Evolutionary conservation across 2,797 vertebrate species (phyloP), one percentile per base, ranked within the genome.

Genomic region (Vespertilio murinus): DNA sequence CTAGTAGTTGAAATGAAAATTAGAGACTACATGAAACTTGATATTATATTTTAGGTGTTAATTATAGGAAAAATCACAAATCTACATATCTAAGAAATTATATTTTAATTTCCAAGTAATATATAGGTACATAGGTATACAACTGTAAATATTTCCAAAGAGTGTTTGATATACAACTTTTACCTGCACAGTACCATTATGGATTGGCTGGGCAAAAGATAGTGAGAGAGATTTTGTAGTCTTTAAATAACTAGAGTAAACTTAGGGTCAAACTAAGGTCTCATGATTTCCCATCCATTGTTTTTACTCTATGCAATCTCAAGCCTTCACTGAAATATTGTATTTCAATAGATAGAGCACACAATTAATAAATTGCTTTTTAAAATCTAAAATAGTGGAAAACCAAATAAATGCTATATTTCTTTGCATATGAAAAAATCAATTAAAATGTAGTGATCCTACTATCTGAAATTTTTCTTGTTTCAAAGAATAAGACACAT

Each of bases 161-260:
- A 74, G 6, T 1, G 74, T 80, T 71, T 4, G 87, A 23, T 18
- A 12, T 56, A 42, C 0, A 77, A 59, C 22, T 82, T 85, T 87
- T 69, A 40, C 52, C 38, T 70, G 3, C 4, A 54, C 1, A 67
- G 18, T 23, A 64, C 71, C 5, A 4, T 69, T 74, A 79, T 22
- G 61, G 1, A 23, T 88, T 88, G 38, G 7, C 25, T 71, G 20
- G 13, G 1, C 11, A 90, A 61, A 6, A 71, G 1, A 49, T 2
- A 33, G 18, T 65, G 3, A 47, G 9, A 47, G 8, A 64, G 8
- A 61, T 84, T 84, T 86, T 49, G 14, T 67, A 9, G 11, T 70
- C 9, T 89, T 74, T 83, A 79, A 61, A 59, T 94, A 88, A 64
- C 13, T 40, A 23, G 12, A 85, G 30, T 71, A 86, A 81, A 95